Conservation (phyloP, 2,888 invertebrate species). For the Epirrhoe alternata region DNA sequence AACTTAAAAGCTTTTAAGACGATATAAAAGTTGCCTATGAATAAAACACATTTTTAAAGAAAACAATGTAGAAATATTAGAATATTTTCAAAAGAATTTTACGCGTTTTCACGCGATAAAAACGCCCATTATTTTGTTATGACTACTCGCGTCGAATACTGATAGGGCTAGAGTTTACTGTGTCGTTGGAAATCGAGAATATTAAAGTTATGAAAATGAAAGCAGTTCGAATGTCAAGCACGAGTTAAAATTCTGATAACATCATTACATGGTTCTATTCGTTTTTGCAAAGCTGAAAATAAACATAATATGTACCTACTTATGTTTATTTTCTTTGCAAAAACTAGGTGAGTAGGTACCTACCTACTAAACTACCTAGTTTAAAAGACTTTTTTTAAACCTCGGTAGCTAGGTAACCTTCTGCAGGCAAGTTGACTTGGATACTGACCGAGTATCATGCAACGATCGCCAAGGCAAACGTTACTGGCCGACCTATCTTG, state of each 20-base stretch:
- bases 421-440: no score
- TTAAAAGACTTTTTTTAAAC: no score
- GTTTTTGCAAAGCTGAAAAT: no score
- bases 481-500: no score
- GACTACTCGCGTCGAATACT: constrained; percentile 24
- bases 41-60: constrained; percentile 22
- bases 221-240: constrained; percentile 15
- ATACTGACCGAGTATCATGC: no score
- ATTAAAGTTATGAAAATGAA: constrained; percentile 19
- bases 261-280: background rate
- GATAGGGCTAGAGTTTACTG: constrained; percentile 14
- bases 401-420: no score
- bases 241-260: constrained; percentile 1
- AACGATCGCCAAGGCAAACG: no score
- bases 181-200: constrained; percentile 15
- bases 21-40: constrained; percentile 19
- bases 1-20: constrained; percentile 20
- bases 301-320: no score
- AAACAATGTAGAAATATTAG: constrained; percentile 12
- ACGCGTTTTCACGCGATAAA: constrained; percentile 29
- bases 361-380: no score
- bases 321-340: no score
- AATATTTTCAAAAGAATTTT: constrained; percentile 26
- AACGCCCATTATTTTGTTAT: constrained; percentile 30
- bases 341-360: no score